Evolutionary conservation across 2,797 vertebrate genomes (phyloP).

Genomic region (Poeciliopsis presidionis): DNA sequence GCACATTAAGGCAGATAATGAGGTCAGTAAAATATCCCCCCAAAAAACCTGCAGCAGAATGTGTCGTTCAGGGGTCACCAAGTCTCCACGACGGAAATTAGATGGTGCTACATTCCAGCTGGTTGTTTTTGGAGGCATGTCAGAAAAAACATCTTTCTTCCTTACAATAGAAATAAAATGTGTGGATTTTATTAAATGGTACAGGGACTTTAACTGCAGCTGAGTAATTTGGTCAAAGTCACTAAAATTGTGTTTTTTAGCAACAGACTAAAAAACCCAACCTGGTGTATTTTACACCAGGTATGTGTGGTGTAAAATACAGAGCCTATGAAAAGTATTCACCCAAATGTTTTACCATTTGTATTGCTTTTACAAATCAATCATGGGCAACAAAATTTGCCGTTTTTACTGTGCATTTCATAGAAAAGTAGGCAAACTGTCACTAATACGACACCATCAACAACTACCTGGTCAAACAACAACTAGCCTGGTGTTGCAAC

Average conservation of each 20-base stretch:
- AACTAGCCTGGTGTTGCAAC: neutral
- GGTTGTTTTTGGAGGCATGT: neutral
- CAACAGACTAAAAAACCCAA: neutral
- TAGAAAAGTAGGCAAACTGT: neutral
- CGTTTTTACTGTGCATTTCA: neutral
- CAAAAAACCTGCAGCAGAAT: neutral
- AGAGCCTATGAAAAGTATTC: neutral
- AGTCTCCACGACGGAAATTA: neutral
- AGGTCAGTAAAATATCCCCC: neutral
- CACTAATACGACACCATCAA: neutral
- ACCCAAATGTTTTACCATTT: neutral
- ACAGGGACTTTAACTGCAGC: neutral
- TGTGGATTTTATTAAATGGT: neutral
- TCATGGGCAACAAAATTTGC: neutral
- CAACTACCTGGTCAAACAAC: neutral
- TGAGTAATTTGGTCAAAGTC: neutral
- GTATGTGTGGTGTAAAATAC: neutral
- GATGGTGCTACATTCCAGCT: neutral
- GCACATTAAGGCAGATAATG: slow-evolving; percentile 1
- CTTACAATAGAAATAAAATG: neutral
- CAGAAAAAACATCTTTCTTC: neutral
- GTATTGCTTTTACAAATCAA: neutral
- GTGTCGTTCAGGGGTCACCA: neutral
- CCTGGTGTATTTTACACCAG: too few relatives aligned
- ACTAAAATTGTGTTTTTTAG: neutral